These are phyloP conservation scores for Serilophus lunatus DNA, from an alignment of 2,113 vertebrate genomes.

Conservation along the genomic window DNA sequence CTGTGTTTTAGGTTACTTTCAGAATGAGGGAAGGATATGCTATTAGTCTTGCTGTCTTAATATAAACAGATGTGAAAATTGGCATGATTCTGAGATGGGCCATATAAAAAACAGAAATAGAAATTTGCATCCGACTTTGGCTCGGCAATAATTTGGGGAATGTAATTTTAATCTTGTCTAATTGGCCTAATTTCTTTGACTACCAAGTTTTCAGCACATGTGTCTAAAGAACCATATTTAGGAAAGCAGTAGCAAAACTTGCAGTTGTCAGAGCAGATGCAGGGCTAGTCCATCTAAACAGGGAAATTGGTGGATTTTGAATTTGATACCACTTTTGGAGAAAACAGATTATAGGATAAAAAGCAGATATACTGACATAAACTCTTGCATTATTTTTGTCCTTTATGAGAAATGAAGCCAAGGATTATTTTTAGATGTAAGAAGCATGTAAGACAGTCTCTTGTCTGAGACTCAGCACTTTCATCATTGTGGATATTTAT, in stretches of 20 bases:
- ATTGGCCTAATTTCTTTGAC: constrained; percentile 21
- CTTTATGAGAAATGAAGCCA: background rate
- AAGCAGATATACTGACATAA: background rate
- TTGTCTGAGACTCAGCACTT: background rate
- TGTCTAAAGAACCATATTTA: background rate
- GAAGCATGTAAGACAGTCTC: background rate
- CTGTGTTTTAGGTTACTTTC: background rate
- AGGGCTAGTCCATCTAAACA: background rate
- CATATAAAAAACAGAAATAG: background rate
- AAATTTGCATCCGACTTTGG: background rate
- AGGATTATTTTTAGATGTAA: background rate
- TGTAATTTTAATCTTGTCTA: constrained; percentile 9
- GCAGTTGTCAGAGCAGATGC: constrained; percentile 1
- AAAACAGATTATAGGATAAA: background rate
- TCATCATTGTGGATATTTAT: background rate
- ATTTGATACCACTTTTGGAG: background rate
- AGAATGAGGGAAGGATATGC: background rate
- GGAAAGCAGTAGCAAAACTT: background rate
- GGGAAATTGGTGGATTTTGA: background rate
- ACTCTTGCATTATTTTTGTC: background rate
- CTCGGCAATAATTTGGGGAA: background rate
- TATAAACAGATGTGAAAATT: background rate
- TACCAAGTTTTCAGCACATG: background rate
- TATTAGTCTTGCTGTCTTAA: background rate
- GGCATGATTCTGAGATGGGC: background rate